Evolutionary conservation across 2,888 invertebrate species (phyloP), one percentile per base, ranked within the genome.

Genomic region (Cosmopolites sordidus): DNA sequence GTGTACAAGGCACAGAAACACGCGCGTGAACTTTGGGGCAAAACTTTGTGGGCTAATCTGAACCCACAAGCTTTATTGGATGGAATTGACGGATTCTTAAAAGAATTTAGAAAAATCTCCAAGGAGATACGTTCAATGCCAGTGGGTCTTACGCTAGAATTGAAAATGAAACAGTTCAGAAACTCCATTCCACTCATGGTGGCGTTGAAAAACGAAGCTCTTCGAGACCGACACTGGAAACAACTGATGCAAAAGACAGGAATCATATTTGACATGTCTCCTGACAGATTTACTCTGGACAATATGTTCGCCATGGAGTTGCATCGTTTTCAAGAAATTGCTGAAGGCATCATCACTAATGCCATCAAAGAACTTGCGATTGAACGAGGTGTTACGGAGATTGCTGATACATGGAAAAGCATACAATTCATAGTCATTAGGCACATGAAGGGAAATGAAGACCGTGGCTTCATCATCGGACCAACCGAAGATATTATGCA

Each of bases 261-360:
- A 69, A 54, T 56, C 16, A 27, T 39, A 29, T 93, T 94, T 69
- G 92, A 94, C 66, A 92, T 93, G 87, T 80, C 88, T 1, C 85
- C 91, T 2, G 87, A 90, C 15, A 81, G 67, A 16, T 94, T 95
- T 64, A 94, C 93, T 0, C 75, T 95, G 55, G 90, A 91, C 54
- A 92, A 93, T 68, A 89, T 95, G 84, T 95, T 95, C 69, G 82
- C 87, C 1, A 94, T 95, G 94, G 88, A 95, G 66, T 74, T 94
- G 54, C 89, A 92, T 64, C 83, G 86, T 60, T 91, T 89, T 67
- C 86, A 87, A 73, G 90, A 92, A 0, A 86, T 88, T 2, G 92
- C 92, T 30, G 87, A 87, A 63, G 84, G 86, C 68, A 93, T 95
- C 49, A 87, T 95, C 17, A 90, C 84, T 60, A 87, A 87, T 69